Evolutionary conservation across 1,140 invertebrate genomes (phyloP), one percentile per base, ranked within the genome.

Genomic region (Hylaeus anthracinus): DNA sequence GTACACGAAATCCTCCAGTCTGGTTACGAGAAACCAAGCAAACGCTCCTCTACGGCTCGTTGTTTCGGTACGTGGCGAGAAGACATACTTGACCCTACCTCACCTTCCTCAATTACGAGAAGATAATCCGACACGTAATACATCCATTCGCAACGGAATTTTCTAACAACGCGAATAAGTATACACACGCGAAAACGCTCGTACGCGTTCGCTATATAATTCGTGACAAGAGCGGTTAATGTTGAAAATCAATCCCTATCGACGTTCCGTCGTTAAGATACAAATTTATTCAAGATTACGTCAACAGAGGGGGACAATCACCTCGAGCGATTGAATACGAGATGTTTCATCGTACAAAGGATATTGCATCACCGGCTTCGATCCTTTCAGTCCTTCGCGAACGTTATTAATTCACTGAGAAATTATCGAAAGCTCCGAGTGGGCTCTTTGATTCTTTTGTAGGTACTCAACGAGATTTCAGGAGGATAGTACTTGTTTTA

Each of bases 61-160:
- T 85, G 76, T 48, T 69, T 71, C 71, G 43, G 65, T 37, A 26
- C 63, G 65, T 1, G 51, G 26, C n/a, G 41, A 80, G 63, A 60
- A 26, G 56, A 76, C 70, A 69, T 72, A 60, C 78, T 84, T 85
- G 69, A 84, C 78, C 77, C 51, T 43, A 12, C 37, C 39, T 60
- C 66, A 85, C 78, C 72, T 79, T 72, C 41, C 80, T 43, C 67
- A 78, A 76, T 65, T 43, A 55, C 66, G 15, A 37, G 3, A 48
- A 51, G 48, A 83, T 80, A 83, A 72, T 48, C 15, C 51, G 37
- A 75, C 73, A 8, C 37, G 10, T 65, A 61, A 51, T 58, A 39
- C 53, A 2, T 56, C 15, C 2, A 56, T 5, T 56, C 15, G 15
- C 55, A 15, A 56, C 14, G 55, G 55, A 56, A 56, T 56, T 56